Percentiles rank a stretch among this genome's conserved stretches.
Conservation (phyloP, 1,140 invertebrate genomes). For the Xylocopa sonorina region DNA sequence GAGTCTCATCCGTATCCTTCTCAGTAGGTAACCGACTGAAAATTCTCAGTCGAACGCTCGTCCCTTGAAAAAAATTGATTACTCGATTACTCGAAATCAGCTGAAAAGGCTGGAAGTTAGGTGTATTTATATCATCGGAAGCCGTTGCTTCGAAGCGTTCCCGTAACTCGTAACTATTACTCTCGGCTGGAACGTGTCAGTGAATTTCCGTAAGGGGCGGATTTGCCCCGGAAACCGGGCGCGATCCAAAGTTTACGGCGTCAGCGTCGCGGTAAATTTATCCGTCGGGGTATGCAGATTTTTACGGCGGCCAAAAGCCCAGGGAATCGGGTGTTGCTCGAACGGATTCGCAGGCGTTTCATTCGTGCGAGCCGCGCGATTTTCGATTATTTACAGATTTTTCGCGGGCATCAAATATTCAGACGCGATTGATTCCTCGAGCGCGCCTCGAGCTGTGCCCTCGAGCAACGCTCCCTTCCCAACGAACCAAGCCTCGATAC, state of each 20-base stretch:
- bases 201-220: conserved; percentile 1
- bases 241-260: conserved; percentile 11
- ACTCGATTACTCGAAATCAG: no score
- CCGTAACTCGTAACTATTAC: not conserved
- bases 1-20: no score
- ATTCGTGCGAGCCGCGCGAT: conserved; percentile 13
- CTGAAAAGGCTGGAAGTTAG: no score
- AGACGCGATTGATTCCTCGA: conserved; percentile 34
- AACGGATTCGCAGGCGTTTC: conserved; percentile 5
- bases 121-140: not conserved
- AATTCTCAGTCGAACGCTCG: no score
- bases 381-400: conserved; percentile 42
- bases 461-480: conserved; percentile 12
- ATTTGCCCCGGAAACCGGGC: not conserved
- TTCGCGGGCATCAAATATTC: conserved; percentile 37
- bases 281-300: not conserved
- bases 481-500: conserved; percentile 4
- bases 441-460: conserved; percentile 23
- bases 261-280: conserved; percentile 5
- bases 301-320: conserved; percentile 26
- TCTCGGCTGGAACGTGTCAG: not conserved
- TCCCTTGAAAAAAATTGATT: no score
- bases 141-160: not conserved
- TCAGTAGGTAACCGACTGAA: no score
- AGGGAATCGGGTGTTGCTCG: not conserved